These are phyloP conservation scores for Leptinotarsa juncta DNA, from an alignment of 2,888 invertebrate species.

Conservation along the genomic window DNA sequence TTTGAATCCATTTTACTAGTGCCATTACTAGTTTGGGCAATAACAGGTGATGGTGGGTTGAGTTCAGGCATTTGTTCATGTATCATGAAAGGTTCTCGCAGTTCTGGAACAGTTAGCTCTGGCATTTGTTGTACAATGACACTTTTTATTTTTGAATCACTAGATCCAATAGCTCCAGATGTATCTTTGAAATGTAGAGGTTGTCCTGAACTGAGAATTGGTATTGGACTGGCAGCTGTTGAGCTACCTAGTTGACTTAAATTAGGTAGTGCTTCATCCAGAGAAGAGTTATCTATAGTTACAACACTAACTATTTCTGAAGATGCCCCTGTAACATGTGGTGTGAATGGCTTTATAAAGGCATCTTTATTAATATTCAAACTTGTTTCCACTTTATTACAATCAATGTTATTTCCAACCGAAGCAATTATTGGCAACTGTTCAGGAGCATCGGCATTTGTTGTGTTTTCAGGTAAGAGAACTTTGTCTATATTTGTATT, in stretches of 20 bases:
- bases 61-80: slow-evolving; percentile 52
- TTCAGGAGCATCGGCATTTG: not conserved
- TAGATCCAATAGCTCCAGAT: not conserved
- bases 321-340: not conserved
- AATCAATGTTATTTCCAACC: not conserved
- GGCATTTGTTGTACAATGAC: slow-evolving; percentile 43
- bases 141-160: not conserved
- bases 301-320: not conserved
- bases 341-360: not conserved
- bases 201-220: not conserved
- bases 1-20: slow-evolving; percentile 26
- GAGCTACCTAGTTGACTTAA: not conserved
- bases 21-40: slow-evolving; percentile 22
- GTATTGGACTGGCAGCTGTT: not conserved
- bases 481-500: not conserved
- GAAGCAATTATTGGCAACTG: not conserved
- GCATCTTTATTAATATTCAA: not conserved
- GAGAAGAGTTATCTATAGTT: not conserved
- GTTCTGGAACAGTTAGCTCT: slow-evolving; percentile 42
- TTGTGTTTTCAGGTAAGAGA: not conserved
- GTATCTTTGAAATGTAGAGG: not conserved
- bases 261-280: not conserved
- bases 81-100: slow-evolving; percentile 36
- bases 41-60: slow-evolving; percentile 39
- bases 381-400: not conserved